Conservation (phyloP, 2,797 vertebrate species). For the Gobionotothen gibberifrons region DNA sequence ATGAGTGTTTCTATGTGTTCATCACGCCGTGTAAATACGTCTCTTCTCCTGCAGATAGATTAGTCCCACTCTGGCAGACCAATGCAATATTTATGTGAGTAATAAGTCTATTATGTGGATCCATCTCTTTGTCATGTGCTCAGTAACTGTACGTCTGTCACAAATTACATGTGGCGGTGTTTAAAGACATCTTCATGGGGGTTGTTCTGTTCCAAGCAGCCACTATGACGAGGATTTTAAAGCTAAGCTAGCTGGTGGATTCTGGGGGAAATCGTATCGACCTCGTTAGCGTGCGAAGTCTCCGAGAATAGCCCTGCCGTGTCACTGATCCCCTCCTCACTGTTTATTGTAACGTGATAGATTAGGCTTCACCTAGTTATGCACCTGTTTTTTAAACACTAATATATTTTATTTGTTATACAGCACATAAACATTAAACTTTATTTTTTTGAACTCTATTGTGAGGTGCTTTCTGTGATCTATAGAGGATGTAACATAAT, state of each 20-base stretch:
- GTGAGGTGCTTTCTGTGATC: conserved; percentile 73
- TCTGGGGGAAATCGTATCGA: conserved; percentile 3
- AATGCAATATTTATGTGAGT: conserved; percentile 83
- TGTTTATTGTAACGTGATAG: conserved; percentile 80
- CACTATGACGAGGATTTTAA: not conserved
- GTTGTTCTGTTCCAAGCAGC: conserved; percentile 32
- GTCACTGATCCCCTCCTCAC: conserved; percentile 71
- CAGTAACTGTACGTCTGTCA: conserved; percentile 70
- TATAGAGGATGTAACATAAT: not conserved
- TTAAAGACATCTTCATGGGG: conserved; percentile 38
- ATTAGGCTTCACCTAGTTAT: conserved; percentile 85
- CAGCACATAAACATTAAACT: conserved; percentile 94
- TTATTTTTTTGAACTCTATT: conserved; percentile 89
- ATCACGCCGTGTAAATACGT: conserved; percentile 74
- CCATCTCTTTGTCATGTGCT: conserved; percentile 68
- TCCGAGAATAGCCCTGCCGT: conserved; percentile 54
- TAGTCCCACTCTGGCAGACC: conserved; percentile 65
- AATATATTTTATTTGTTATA: conserved; percentile 99
- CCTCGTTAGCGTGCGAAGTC: conserved; percentile 35
- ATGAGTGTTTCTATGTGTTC: conserved; percentile 66
- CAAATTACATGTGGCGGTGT: conserved; percentile 31
- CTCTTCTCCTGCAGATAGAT: conserved; percentile 53
- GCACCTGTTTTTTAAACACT: conserved; percentile 95
- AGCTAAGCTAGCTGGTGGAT: conserved; percentile 4
- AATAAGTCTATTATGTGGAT: conserved; percentile 60